Evolutionary conservation across 2,888 invertebrate genomes (phyloP), one percentile per base, ranked within the genome.

Genomic region (Margaritifera margaritifera): DNA sequence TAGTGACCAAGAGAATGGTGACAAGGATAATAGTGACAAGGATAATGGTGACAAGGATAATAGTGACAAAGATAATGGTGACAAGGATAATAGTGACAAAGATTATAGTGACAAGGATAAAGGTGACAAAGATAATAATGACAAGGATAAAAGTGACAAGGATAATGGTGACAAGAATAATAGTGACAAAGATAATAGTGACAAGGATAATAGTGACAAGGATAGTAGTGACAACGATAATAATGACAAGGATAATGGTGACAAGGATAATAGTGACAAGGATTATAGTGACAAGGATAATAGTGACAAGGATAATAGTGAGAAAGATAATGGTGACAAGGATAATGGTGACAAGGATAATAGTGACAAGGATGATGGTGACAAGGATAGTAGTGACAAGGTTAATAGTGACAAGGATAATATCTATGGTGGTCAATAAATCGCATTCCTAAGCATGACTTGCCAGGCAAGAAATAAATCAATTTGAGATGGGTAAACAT

Each of bases 181-280:
- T 22, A 22, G 6, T 55, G 62, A 59, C 24, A 19, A 54, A 62
- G 56, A 63, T 50, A 53, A 65, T 59, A 53, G 67, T 59, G 52
- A 60, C 2, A 50, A 62, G 24, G 56, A 58, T 50, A 27, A 60
- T 19, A 64, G 68, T 27, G 52, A 56, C 8, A 52, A 66, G 24
- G 51, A 61, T 25, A 53, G 64, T 18, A 62, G 67, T 63, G 51
- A 61, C 52, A 59, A 71, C 57, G 62, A 64, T 62, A 61, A 66
- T 31, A 56, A 70, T 19, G 42, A 60, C 24, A 54, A 67, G 18
- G 57, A 76, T 27, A 53, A 66, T 20, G 64, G 69, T 64, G 53
- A 66, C 63, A 57, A 67, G 25, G 66, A 68, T 60, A 58, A 67
- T 25, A 61, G 66, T 24, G 69, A 65, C 22, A 53, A 62, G 19